phyloP scores from a whole-genome alignment of 2,888 invertebrate genomes.

The Plutella xylostella region DNA sequence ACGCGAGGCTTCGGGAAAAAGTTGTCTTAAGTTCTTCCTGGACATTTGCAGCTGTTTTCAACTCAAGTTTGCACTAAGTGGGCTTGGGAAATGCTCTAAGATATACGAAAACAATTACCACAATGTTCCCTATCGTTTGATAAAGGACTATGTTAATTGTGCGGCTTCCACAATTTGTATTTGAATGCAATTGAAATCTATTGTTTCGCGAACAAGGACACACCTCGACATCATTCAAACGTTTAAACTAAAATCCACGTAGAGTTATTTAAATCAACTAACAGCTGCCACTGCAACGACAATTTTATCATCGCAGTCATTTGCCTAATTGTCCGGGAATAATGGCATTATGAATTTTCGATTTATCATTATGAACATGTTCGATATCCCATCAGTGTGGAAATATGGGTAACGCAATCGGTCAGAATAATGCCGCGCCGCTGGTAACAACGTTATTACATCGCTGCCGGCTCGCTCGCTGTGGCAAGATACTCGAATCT shows the following conservation, averaged over 20 bases:
- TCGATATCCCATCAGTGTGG: conserved; percentile 22
- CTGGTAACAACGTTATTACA: conserved; percentile 6
- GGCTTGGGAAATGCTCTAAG: too few relatives aligned
- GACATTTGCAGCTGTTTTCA: conserved; percentile 10
- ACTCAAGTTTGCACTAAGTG: too few relatives aligned
- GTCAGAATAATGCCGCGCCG: conserved; percentile 45
- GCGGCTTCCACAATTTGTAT: too few relatives aligned
- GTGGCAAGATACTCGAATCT: too few relatives aligned
- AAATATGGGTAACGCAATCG: conserved; percentile 43
- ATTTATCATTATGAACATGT: conserved; percentile 10
- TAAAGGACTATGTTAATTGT: too few relatives aligned
- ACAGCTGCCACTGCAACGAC: conserved; percentile 3
- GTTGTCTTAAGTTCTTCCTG: neutral
- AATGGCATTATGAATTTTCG: conserved; percentile 8
- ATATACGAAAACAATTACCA: too few relatives aligned
- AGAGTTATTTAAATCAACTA: conserved; percentile 5
- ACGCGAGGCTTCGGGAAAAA: conserved; percentile 21
- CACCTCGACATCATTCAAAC: conserved; percentile 17
- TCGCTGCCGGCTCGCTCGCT: neutral
- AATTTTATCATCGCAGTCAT: conserved; percentile 6
- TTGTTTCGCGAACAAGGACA: too few relatives aligned
- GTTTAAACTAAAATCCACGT: conserved; percentile 18
- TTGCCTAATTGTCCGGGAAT: conserved; percentile 7
- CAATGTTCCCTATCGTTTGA: too few relatives aligned
- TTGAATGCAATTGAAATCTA: too few relatives aligned